Percentiles rank a stretch among this genome's conserved stretches.
These are phyloP conservation scores for Dascillus cervinus DNA, from an alignment of 2,888 invertebrate species.

Conservation along the genomic window DNA sequence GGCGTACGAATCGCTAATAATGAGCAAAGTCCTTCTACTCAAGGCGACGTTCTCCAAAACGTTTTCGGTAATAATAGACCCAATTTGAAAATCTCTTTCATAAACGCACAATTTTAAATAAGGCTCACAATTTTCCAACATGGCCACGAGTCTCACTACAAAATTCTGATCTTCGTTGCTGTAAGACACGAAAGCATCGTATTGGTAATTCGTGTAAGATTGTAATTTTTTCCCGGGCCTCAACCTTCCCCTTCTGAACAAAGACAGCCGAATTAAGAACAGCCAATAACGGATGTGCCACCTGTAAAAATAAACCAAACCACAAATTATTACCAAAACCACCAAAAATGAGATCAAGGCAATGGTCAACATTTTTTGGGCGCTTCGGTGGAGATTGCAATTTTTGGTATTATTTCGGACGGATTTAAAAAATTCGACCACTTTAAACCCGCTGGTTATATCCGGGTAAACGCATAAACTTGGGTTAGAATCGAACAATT, in stretches of 20 bases:
- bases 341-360: slow-evolving; percentile 2
- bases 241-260: slow-evolving; percentile 40
- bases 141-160: slow-evolving; percentile 51
- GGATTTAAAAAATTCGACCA: slow-evolving; percentile 22
- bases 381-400: slow-evolving; percentile 12
- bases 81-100: slow-evolving; percentile 60
- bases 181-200: slow-evolving; percentile 56
- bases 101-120: slow-evolving; percentile 59
- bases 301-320: slow-evolving; percentile 25
- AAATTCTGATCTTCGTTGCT: slow-evolving; percentile 55
- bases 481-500: slow-evolving; percentile 12
- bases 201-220: slow-evolving; percentile 39
- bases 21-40: slow-evolving; percentile 56
- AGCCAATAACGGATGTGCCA: slow-evolving; percentile 40
- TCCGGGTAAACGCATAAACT: slow-evolving; percentile 24
- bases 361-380: slow-evolving; percentile 1
- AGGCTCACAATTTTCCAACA: slow-evolving; percentile 53
- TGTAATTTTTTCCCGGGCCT: slow-evolving; percentile 28
- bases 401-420: slow-evolving; percentile 11
- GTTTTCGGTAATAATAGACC: slow-evolving; percentile 57
- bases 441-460: slow-evolving; percentile 18
- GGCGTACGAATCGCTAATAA: slow-evolving; percentile 61
- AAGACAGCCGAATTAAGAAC: slow-evolving; percentile 48
- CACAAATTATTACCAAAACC: background rate
- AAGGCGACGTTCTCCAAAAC: slow-evolving; percentile 56